Conservation (phyloP, 2,888 invertebrate genomes). For the Drosophila acutilabella region DNA sequence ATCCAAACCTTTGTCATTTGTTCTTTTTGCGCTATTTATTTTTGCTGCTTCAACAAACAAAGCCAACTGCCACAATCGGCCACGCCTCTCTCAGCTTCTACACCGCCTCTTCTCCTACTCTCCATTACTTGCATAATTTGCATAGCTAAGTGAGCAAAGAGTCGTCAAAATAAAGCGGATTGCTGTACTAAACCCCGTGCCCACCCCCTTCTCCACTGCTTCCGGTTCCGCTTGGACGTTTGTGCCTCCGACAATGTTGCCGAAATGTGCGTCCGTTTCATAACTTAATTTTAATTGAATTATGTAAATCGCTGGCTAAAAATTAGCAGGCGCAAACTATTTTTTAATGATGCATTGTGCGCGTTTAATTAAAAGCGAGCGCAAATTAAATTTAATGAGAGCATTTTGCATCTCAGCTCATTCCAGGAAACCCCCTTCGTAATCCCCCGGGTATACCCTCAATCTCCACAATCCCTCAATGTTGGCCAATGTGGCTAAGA, state of each 20-base stretch:
- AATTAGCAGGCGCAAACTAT: conserved; percentile 80
- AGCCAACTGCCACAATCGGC: conserved; percentile 51
- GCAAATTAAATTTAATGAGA: conserved; percentile 78
- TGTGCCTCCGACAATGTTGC: conserved; percentile 27
- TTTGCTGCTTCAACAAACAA: conserved; percentile 78
- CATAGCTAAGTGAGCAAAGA: conserved; percentile 69
- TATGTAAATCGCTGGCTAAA: conserved; percentile 78
- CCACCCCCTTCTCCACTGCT: neutral
- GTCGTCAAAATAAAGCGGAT: conserved; percentile 62
- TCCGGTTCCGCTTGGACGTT: conserved; percentile 6
- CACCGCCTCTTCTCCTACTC: neutral
- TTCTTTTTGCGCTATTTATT: conserved; percentile 69
- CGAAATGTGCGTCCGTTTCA: conserved; percentile 72
- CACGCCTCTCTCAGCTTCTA: neutral
- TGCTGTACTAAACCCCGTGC: neutral
- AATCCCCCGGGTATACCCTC: too few relatives aligned
- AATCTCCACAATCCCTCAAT: neutral
- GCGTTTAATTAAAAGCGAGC: conserved; percentile 77
- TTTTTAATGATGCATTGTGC: conserved; percentile 76
- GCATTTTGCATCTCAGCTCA: conserved; percentile 41
- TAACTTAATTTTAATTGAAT: conserved; percentile 81
- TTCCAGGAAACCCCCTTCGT: conserved; percentile 1
- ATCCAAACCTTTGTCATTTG: conserved; percentile 55
- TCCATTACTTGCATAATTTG: conserved; percentile 67
- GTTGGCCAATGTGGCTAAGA: conserved; percentile 6